Evolutionary conservation across 2,797 vertebrate genomes (phyloP).

Genomic region (Hyperoplus immaculatus): DNA sequence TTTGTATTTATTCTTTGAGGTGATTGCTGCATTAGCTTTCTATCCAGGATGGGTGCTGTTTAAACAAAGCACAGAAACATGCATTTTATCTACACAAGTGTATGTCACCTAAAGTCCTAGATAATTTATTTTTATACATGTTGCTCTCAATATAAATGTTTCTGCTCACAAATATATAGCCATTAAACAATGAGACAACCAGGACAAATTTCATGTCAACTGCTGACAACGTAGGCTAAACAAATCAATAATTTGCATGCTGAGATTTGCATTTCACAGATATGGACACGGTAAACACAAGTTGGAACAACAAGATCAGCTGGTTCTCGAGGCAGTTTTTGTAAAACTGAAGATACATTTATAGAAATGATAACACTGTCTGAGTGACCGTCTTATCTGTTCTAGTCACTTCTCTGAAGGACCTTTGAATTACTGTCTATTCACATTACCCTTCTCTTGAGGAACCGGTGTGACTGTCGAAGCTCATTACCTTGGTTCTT

Average conservation of each 20-base stretch:
- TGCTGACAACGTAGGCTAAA: neutral
- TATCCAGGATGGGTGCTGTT: neutral
- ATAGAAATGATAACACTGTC: neutral
- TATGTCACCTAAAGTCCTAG: neutral
- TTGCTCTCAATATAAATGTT: neutral
- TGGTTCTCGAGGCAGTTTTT: neutral
- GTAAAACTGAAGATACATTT: neutral
- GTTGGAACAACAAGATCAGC: neutral
- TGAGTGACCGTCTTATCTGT: neutral
- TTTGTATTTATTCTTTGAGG: constrained; percentile 40
- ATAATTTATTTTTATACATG: neutral
- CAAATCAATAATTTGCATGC: neutral
- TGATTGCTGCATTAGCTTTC: constrained; percentile 15
- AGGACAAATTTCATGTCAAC: neutral
- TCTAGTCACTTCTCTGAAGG: neutral
- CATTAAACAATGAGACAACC: neutral
- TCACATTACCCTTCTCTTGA: neutral
- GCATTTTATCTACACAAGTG: neutral
- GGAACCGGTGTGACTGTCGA: constrained; percentile 21
- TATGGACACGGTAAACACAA: too few relatives aligned
- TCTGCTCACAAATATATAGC: neutral
- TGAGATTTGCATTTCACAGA: constrained; percentile 50
- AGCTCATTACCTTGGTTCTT: constrained; percentile 15
- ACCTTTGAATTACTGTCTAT: neutral
- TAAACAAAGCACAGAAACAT: neutral